Conservation (phyloP, 2,113 vertebrate genomes). For the Patagioenas fasciata region DNA sequence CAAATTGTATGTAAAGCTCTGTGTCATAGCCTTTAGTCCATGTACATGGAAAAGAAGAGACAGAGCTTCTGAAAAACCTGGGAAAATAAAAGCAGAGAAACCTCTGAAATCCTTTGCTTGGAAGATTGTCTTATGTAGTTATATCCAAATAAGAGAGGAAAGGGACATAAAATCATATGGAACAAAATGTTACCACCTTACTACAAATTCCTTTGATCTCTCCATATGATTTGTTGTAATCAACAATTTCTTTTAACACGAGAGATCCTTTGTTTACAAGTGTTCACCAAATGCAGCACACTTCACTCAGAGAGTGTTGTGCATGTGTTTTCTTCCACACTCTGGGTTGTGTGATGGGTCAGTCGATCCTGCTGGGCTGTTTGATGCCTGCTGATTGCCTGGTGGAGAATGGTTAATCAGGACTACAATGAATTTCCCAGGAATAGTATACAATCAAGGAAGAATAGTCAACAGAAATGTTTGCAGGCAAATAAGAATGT, state of each 20-base stretch:
- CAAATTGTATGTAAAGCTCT: slow-evolving; percentile 20
- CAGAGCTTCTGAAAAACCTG: not conserved
- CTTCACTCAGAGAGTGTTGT: not conserved
- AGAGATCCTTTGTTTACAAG: not conserved
- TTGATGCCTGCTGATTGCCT: not conserved
- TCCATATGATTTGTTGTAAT: not conserved
- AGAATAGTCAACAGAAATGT: not conserved
- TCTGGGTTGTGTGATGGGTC: not conserved
- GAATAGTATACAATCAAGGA: not conserved
- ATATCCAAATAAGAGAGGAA: not conserved
- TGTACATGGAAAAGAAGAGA: not conserved
- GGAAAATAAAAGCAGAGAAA: not conserved
- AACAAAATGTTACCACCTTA: not conserved
- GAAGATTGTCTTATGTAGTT: not conserved
- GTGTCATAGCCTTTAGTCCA: not conserved
- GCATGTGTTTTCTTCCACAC: not conserved
- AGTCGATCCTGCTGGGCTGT: not conserved
- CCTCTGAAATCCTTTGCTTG: not conserved
- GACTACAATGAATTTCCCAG: not conserved
- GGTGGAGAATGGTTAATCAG: not conserved
- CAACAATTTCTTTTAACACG: not conserved
- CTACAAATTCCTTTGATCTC: not conserved
- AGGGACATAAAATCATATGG: not conserved
- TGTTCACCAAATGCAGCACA: not conserved
- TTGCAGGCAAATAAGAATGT: not conserved